Percentiles rank a stretch among this genome's conserved stretches.
Conservation (phyloP, 2,888 invertebrate species). For the Tinea pellionella region DNA sequence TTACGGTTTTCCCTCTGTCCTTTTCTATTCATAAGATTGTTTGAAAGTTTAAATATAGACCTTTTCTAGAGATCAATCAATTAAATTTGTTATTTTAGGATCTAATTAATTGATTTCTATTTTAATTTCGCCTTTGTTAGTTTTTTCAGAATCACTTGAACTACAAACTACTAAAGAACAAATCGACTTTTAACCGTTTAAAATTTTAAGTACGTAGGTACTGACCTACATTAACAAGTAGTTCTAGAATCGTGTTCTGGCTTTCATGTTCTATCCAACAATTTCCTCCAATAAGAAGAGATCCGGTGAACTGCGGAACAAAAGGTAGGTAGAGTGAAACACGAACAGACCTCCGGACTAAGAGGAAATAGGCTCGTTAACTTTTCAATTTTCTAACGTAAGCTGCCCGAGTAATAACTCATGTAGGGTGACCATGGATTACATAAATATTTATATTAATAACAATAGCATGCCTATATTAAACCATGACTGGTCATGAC, state of each 20-base stretch:
- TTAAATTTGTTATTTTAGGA: no score
- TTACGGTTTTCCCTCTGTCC: neutral
- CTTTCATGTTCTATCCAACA: neutral
- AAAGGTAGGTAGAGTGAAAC: conserved; percentile 43
- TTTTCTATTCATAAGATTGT: neutral
- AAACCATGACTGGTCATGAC: no score
- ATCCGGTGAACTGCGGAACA: conserved; percentile 27
- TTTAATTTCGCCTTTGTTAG: no score
- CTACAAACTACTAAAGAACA: no score
- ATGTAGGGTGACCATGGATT: neutral
- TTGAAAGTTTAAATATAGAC: neutral
- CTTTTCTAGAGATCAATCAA: neutral
- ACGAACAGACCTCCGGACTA: conserved; percentile 24
- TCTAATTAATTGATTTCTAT: no score
- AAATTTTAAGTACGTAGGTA: neutral
- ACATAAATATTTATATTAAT: neutral
- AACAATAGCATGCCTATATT: no score
- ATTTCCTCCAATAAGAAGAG: neutral
- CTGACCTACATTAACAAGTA: neutral
- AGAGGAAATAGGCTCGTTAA: conserved; percentile 55
- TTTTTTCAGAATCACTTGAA: no score
- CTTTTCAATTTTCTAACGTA: conserved; percentile 61
- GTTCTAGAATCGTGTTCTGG: neutral
- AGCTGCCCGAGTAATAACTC: conserved; percentile 23
- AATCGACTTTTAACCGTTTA: neutral